Evolutionary conservation across 2,113 vertebrate species (phyloP).

Genomic region (Emydocephalus ijimae): DNA sequence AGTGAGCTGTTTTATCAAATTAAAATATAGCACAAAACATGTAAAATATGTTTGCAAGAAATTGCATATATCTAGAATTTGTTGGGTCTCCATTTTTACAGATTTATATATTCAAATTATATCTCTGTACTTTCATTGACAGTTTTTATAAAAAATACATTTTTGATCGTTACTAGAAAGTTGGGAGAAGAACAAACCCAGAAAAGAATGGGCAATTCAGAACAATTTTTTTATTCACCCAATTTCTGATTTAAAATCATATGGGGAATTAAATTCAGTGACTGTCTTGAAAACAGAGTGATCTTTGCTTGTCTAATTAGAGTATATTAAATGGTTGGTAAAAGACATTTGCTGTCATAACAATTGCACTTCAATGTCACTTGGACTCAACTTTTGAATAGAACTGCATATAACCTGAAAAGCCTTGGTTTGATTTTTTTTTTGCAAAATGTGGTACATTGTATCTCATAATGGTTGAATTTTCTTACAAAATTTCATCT

Average conservation of each 20-base stretch:
- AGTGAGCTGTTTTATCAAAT: neutral
- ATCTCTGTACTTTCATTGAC: neutral
- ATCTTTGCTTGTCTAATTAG: neutral
- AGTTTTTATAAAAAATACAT: neutral
- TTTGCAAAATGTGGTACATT: neutral
- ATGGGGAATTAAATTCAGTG: neutral
- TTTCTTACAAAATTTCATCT: neutral
- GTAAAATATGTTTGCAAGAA: constrained; percentile 23
- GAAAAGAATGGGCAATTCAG: neutral
- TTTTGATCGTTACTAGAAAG: neutral
- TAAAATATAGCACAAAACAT: neutral
- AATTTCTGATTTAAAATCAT: neutral
- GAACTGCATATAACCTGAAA: neutral
- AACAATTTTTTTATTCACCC: neutral
- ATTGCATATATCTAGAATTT: constrained; percentile 12
- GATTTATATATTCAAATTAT: neutral
- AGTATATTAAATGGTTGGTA: neutral
- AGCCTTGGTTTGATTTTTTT: neutral
- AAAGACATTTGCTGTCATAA: neutral
- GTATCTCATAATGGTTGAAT: neutral
- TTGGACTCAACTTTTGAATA: neutral
- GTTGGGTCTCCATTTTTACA: no score
- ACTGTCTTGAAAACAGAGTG: neutral
- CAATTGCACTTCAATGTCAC: neutral
- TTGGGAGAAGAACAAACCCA: neutral